phyloP scores from a whole-genome alignment of 2,888 invertebrate species.

The Psococerastis gibbosa region DNA sequence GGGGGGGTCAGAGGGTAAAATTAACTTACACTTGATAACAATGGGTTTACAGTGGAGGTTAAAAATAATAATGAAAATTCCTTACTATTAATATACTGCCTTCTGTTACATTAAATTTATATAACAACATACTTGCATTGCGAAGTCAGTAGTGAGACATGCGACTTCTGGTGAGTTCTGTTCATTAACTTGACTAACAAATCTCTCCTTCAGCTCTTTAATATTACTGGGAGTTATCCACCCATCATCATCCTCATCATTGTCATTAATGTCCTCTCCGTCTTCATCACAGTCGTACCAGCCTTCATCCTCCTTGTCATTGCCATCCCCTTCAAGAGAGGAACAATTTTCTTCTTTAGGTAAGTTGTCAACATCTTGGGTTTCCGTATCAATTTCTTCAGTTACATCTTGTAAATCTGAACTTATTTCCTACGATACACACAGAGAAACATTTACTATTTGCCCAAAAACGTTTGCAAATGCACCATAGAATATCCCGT shows the following conservation, averaged over 20 bases:
- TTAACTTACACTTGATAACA: too few relatives aligned
- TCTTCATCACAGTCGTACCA: constrained; percentile 19
- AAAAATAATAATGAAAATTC: too few relatives aligned
- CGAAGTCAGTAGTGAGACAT: constrained; percentile 93
- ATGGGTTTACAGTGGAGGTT: too few relatives aligned
- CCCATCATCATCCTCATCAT: constrained; percentile 32
- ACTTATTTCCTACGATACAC: too few relatives aligned
- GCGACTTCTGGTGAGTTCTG: constrained; percentile 57
- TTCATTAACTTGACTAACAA: constrained; percentile 41
- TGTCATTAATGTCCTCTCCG: constrained; percentile 25
- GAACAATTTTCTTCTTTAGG: too few relatives aligned
- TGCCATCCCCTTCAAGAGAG: not conserved
- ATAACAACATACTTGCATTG: constrained; percentile 51
- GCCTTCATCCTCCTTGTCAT: constrained; percentile 14
- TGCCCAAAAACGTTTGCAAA: too few relatives aligned
- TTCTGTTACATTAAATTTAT: too few relatives aligned
- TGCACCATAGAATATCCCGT: too few relatives aligned
- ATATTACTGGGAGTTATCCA: constrained; percentile 86
- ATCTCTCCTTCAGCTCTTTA: constrained; percentile 47
- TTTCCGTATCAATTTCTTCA: constrained; percentile 17
- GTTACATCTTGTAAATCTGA: constrained; percentile 16
- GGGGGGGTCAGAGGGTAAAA: too few relatives aligned
- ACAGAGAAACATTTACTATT: too few relatives aligned
- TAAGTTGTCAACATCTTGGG: constrained; percentile 13
- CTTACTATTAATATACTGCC: too few relatives aligned